Base-by-base conservation (phyloP, 1,140 invertebrate species). In the Periplaneta americana region DNA sequence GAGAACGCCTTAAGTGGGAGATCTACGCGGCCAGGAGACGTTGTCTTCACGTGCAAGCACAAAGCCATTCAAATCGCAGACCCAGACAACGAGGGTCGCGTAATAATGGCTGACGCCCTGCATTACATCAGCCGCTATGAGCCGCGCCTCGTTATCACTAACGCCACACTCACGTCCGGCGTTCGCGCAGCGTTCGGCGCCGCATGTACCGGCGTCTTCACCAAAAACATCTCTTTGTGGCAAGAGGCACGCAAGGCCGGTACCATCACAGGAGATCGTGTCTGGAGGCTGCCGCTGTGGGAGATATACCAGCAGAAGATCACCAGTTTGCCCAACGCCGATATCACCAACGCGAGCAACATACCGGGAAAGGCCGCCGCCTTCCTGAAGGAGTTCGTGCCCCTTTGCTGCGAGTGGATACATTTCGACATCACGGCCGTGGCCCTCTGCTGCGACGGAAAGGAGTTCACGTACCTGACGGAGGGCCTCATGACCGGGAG, bases 121-220 rank as follows among this genome's bases (percentile, higher is more conserved):
- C 89, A 88, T 82, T 94, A 93, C 85, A 91, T 92, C n/a, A 33
- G 11, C 17, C 87, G 90, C 79, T 91, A 92, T 86, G 89, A 92
- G 39, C 94, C 94, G 4, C 84, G 88, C 10, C 87, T 91, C 6
- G 89, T 95, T 3, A 85, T 95, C n/a, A 93, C 95, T 85, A 90
- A 95, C 78, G 93, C 93, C 22, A 94, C 93, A 34, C 88, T 95
- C 48, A 94, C 94, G 82, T n/a, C n/a, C n/a, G 87, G 87, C n/a
- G 84, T 88, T 8, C 79, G 84, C 39, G 88, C 91, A 33, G 90
- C 91, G 36, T 85, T 93, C 32, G 92, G 92, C 31, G 86, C 88
- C 37, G 88, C 87, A 31, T 91, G 90, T 10, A 87, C 91, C 79
- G 93, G 90, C 48, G 91, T 91, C 6, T 93, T 90, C 84, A 89